Evolutionary conservation across 2,797 vertebrate genomes (phyloP), one percentile per base, ranked within the genome.

Genomic region (Ispidina lecontei): DNA sequence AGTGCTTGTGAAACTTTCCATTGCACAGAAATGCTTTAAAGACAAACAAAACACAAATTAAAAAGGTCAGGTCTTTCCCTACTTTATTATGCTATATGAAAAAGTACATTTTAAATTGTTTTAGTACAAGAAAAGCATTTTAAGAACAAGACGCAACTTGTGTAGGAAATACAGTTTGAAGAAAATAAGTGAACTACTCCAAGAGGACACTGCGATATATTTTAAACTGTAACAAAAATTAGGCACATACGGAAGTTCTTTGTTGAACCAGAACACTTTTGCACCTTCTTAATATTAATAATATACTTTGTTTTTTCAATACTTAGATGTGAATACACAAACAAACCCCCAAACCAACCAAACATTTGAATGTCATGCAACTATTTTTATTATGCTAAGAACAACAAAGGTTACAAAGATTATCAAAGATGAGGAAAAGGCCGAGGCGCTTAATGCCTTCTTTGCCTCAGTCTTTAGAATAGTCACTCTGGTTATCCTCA

Each of bases 1-100:
- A 98, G 95, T 99, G 99, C 94, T 99, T 98, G 97, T 99, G 99
- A 98, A 99, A 99, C 12, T 97, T 96, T n/a, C 99, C 99, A 72
- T 99, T 99, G 97, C 98, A 99, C 95, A 99, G 97, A 96, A 99
- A 97, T 93, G 98, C 99, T 99, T 98, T 80, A 95, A 95, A 96
- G 76, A 87, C 90, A 97, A 96, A 93, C 56, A 97, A 89, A 77
- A 54, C 28, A 94, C 5, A 91, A 73, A 83, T 52, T 37, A 91
- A 81, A 80, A 69, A 49, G 9, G 31, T 91, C 51, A 94, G 59
- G 29, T 2, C 22, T 91, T 72, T 47, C 26, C 11, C 52, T 71
- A 28, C 8, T 44, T 35, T 23, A 62, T 58, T 78, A 64, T 69
- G 28, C 49, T 63, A 92, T 0, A 85, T 35, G 29, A 82, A 82